Evolutionary conservation across 2,888 invertebrate species (phyloP), one percentile per base, ranked within the genome.

Genomic region (Physocephala rufipes): DNA sequence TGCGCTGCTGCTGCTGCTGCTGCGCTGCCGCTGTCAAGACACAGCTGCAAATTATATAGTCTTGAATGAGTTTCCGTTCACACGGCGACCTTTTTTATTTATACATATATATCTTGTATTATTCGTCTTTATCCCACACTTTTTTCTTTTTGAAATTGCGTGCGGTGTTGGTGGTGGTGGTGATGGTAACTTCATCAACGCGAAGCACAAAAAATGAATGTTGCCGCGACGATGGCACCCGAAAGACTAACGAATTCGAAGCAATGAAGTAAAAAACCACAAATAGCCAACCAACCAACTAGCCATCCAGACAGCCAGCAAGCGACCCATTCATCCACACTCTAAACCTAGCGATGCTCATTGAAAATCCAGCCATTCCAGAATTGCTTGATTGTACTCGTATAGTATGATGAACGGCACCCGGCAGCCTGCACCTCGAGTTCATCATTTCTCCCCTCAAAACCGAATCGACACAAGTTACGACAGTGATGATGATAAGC

Each of bases 191-290:
- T 36, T 36, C 36, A 9, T 61, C 66, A 51, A 71, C 71, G 66
- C 61, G 71, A 66, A 61, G 13, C 58, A 36, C 71, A 62, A 24
- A 62, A 53, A 26, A 3, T 67, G 28, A 36, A 65, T 68, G 72
- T 72, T 72, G 68, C 70, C 75, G 67, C 77, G 75, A 62, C 75
- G 76, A 74, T 75, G 74, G 77, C 77, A 75, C 75, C 73, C 73
- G 74, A 73, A 74, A 75, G 77, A 77, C 77, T 77, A 74, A 75
- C 72, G 59, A 67, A 71, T 47, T 63, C 67, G 51, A 67, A 49
- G 63, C 67, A 63, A 19, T 13, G 51, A 55, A 53, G 63, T 63
- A 71, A 70, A 70, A 51, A 63, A 61, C 59, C 66, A 43, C 66
- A 70, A 62, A 36, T 51, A 65, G 63, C 13, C 66, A 53, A 30